phyloP scores from a whole-genome alignment of 2,797 vertebrate genomes.

The Malurus leucopterus region DNA sequence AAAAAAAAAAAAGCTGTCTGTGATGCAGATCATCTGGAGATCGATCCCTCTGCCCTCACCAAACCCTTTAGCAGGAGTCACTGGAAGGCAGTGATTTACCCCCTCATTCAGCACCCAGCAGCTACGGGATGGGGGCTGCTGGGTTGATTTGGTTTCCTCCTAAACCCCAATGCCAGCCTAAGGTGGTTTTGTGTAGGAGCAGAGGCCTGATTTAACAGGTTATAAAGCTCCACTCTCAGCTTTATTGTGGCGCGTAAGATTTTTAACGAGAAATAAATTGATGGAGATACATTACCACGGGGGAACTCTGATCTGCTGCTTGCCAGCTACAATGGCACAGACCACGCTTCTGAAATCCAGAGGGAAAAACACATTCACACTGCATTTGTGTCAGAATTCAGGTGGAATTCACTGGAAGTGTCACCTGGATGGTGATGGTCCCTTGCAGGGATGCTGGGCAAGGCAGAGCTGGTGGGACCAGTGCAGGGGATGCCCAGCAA shows the following conservation, averaged over 20 bases:
- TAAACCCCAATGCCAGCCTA: neutral
- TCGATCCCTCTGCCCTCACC: neutral
- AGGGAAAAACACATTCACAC: neutral
- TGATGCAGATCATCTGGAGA: neutral
- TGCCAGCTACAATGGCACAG: neutral
- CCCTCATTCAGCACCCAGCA: neutral
- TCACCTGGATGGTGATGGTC: neutral
- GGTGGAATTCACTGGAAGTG: neutral
- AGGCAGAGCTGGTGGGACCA: neutral
- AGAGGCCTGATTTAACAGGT: neutral
- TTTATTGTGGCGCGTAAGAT: neutral
- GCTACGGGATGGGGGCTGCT: fast-evolving
- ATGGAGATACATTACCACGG: neutral
- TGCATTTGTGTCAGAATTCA: neutral
- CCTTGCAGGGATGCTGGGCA: neutral
- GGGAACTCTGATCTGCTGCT: neutral
- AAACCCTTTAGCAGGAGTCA: neutral
- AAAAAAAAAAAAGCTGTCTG: neutral
- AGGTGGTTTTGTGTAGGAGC: neutral
- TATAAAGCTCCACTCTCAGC: neutral
- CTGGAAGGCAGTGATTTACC: neutral
- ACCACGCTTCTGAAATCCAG: neutral
- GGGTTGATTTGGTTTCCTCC: neutral
- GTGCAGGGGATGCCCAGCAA: neutral
- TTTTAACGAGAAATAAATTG: constrained; percentile 47